Base-by-base conservation (phyloP, 2,888 invertebrate genomes). In the Icerya purchasi region DNA sequence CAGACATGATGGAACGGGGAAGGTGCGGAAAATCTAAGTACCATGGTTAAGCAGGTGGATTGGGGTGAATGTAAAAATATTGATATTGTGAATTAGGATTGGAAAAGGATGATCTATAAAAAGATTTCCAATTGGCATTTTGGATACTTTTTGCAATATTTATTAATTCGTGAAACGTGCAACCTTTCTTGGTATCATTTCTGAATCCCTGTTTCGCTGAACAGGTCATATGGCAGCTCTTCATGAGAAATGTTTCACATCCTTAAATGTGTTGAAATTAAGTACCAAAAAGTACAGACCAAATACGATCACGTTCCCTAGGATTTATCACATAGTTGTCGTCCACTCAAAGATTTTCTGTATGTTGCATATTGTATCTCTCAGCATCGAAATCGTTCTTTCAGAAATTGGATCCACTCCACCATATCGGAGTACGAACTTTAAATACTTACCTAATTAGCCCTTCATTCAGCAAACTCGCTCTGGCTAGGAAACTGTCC, bases 171-270 rank as follows among this genome's bases (percentile, higher is more conserved):
- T n/a, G n/a, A n/a, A n/a, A n/a, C n/a, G n/a, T n/a, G n/a, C n/a
- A n/a, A 36, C 22, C n/a, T 20, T 23, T 24, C 8, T 59, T 24
- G 25, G 57, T 25, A 21, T 56, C 19, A 36, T 56, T 58, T 36
- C 14, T 36, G 36, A 36, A 8, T 36, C 5, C 36, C 5, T 8
- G 36, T 36, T 36, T 5, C 36, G 36, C 36, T 36, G 36, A 14
- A 14, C 14, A 36, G 14, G 14, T 14, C 36, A 36, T 36, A 36
- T 36, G 10, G 2, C 53, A 19, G n/a, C 19, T 53, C 3, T 53
- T 21, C 21, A 53, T 53, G n/a, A n/a, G 53, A 53, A 56, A 25
- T 20, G 57, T n/a, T 10, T 20, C 3, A 56, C 8, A 19, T 25
- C 22, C 14, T 14, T 36, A 36, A 36, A 36, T 14, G 36, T 36